Conservation (phyloP, 2,797 vertebrate genomes). For the Periophthalmus magnuspinnatus region DNA sequence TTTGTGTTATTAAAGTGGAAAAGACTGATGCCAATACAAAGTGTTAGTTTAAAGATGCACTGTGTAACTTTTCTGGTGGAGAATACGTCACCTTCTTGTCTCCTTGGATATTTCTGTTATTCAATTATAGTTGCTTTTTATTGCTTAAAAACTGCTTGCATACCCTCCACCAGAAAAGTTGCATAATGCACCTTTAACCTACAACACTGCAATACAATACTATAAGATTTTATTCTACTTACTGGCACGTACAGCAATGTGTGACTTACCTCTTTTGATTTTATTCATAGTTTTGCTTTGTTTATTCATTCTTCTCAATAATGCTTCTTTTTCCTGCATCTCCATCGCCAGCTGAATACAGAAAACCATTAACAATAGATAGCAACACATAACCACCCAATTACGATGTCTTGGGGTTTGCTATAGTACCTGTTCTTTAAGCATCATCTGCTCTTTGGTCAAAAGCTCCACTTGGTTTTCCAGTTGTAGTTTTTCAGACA, state of each 20-base stretch:
- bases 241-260: not conserved
- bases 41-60: too few species aligned
- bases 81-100: too few species aligned
- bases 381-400: not conserved
- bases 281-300: constrained; percentile 73
- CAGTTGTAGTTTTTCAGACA: constrained; percentile 77
- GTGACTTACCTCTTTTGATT: constrained; percentile 76
- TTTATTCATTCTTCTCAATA: constrained; percentile 67
- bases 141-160: too few species aligned
- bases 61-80: too few species aligned
- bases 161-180: not conserved
- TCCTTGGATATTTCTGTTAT: too few species aligned
- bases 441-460: constrained; percentile 60
- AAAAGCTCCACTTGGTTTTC: constrained; percentile 70
- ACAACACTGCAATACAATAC: not conserved
- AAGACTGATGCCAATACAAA: not conserved
- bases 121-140: too few species aligned
- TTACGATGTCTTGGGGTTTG: not conserved
- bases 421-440: constrained; percentile 74
- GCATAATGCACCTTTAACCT: not conserved
- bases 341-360: constrained; percentile 66
- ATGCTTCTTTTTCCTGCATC: constrained; percentile 65
- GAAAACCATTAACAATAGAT: not conserved
- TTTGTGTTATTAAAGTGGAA: not conserved
- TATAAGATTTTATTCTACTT: not conserved